Evolutionary conservation across 2,113 vertebrate species (phyloP), one percentile per base, ranked within the genome.

Genomic region (Nanorana parkeri): DNA sequence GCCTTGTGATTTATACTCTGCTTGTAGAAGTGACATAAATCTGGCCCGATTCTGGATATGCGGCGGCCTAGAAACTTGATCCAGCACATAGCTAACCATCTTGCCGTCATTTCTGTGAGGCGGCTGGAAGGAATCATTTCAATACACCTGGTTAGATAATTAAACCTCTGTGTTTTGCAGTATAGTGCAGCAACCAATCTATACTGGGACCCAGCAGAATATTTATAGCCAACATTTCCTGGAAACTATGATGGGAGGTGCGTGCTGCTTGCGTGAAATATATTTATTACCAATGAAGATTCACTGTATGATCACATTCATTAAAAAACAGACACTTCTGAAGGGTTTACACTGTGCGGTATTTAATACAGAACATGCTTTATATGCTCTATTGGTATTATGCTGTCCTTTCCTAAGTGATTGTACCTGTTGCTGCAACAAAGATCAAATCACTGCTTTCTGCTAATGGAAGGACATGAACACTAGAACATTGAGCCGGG

Each of bases 221-320:
- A 80, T 66, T 67, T 81, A 66, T 81, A 81, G 60, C 80, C 56
- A 5, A 28, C 61, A 32, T n/a, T 81, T 65, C 69, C 64, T 81
- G 80, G 80, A 81, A 81, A 55, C 69, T 55, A 55, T 67, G 26
- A 65, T 67, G 69, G 67, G 80, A 61, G 29, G 29, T 58, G 26
- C 61, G 55, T 56, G 1, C 29, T 75, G 72, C 77, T 69, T 79
- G 10, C 54, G 60, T 60, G 32, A 79, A 68, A 68, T 26, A 41
- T 79, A 41, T 67, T 79, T 56, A 79, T 58, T 79, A 68, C 64
- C 23, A 28, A 4, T 58, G 26, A 32, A 52, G 21, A 68, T 54
- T 56, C 68, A 67, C 52, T 52, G 21, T 41, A 56, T 68, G 17
- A 68, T 29, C 52, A 19, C 11, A 2, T 41, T 61, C 36, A 63